phyloP scores from a whole-genome alignment of 1,140 invertebrate genomes.

The Hypothenemus hampei region DNA sequence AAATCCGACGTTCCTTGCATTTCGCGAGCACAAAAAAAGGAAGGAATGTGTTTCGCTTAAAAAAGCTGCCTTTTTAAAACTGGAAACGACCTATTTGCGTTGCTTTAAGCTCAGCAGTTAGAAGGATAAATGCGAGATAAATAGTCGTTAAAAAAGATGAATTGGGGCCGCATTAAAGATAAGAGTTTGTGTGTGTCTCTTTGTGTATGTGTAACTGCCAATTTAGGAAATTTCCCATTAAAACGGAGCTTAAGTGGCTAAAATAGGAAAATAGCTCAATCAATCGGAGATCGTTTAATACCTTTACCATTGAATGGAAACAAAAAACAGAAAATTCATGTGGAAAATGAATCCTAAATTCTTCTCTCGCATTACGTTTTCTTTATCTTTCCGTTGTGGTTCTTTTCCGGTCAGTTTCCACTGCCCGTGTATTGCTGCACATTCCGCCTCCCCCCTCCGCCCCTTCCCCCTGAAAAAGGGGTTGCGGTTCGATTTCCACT shows the following conservation, averaged over 20 bases:
- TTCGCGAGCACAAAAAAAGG: constrained; percentile 12
- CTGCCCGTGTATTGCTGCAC: too few relatives aligned
- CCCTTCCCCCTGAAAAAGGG: constrained; percentile 1
- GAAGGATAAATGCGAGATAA: constrained; percentile 19
- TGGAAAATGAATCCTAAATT: constrained; percentile 25
- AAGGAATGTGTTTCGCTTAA: constrained; percentile 18
- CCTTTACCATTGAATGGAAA: too few relatives aligned
- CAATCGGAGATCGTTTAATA: too few relatives aligned
- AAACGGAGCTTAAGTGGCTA: too few relatives aligned
- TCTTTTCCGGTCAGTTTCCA: constrained; percentile 14
- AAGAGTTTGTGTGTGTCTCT: not conserved
- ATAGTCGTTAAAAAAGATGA: constrained; percentile 19
- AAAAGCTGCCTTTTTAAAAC: constrained; percentile 19
- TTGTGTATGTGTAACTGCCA: constrained; percentile 11
- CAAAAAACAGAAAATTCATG: too few relatives aligned
- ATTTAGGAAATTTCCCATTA: too few relatives aligned
- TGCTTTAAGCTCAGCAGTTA: constrained; percentile 20
- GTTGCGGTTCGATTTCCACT: constrained; percentile 28
- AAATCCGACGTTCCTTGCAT: constrained; percentile 16
- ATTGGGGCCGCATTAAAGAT: constrained; percentile 16
- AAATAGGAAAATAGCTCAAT: too few relatives aligned
- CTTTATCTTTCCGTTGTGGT: constrained; percentile 13
- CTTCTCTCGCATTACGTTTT: constrained; percentile 3
- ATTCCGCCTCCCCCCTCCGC: not conserved
- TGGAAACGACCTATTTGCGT: constrained; percentile 18